phyloP scores from a whole-genome alignment of 2,888 invertebrate genomes.

The Antitype chi region DNA sequence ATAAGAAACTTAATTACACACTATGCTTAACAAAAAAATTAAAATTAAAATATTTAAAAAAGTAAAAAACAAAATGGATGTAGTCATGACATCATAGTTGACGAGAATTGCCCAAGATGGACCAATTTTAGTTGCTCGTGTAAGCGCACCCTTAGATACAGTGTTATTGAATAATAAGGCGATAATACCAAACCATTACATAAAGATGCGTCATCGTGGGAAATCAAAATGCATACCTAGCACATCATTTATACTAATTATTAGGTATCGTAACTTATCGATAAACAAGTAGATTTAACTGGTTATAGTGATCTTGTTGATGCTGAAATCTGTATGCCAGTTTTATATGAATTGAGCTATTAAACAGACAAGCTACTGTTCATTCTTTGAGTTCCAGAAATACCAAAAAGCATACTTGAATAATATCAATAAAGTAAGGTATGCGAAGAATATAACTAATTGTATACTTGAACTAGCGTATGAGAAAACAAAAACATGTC shows the following conservation, averaged over 20 bases:
- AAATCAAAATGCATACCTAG: constrained; percentile 10
- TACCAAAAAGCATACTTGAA: not conserved
- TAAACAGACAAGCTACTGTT: not conserved
- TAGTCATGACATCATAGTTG: too few relatives aligned
- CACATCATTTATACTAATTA: constrained; percentile 10
- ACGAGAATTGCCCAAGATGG: too few relatives aligned
- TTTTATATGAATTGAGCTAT: not conserved
- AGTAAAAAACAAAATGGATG: too few relatives aligned
- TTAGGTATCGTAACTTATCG: constrained; percentile 4
- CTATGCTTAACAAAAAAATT: too few relatives aligned
- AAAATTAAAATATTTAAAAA: too few relatives aligned
- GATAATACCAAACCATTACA: not conserved
- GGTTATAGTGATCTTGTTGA: constrained; percentile 36
- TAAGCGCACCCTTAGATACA: too few relatives aligned
- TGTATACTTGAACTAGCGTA: not conserved
- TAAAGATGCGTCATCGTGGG: not conserved
- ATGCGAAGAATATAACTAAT: not conserved
- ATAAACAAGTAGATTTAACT: constrained; percentile 51
- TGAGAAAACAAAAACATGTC: not conserved
- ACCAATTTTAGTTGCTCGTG: too few relatives aligned
- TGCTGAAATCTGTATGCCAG: not conserved
- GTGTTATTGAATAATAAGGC: not conserved
- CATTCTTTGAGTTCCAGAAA: not conserved
- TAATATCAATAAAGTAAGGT: not conserved
- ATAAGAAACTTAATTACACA: too few relatives aligned